Base-by-base conservation (phyloP, 2,113 vertebrate species). In the Mormyrus lacerda region DNA sequence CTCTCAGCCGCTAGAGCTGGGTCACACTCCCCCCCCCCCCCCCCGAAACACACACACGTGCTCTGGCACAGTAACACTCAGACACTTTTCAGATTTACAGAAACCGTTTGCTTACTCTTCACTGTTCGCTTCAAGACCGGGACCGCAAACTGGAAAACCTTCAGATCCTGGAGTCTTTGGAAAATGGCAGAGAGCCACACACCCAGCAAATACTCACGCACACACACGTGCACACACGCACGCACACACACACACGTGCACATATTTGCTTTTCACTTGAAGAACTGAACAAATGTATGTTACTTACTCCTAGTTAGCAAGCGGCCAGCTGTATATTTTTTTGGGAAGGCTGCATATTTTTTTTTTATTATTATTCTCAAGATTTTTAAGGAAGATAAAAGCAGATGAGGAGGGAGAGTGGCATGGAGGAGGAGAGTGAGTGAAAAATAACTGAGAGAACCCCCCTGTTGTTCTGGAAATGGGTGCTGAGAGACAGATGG, bases 401-500 rank as follows among this genome's bases (percentile, higher is more conserved):
- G 83, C 35, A 45, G 55, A 31, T 21, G 58, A 69, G 45, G 11
- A 50, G 82, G 35, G 9, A 89, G 17, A 65, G 39, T 2, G 53
- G 11, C 35, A 9, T 45, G 47, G 61, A 42, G 55, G 39, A 13
- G 55, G 87, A 42, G 55, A 13, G 61, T 1, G 10, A 31, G 61
- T 31, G 61, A 69, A 69, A 69, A 69, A 69, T 31, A 69, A 31
- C 61, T 11, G n/a, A 69, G 61, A 31, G 61, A 69, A 13, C n/a
- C 61, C 61, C 58, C 61, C 61, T 0, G 61, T 27, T 27, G 61
- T 69, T 69, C 61, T 69, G 61, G 61, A 69, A 69, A 69, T 69
- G 61, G 61, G 61, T 31, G 61, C 61, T 69, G 76, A 85, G 61
- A 91, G 89, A 91, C 89, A 91, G 87, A 91, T 89, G 89, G 87